Percentiles rank a stretch among this genome's conserved stretches.
These are phyloP conservation scores for Bubo scandiacus DNA, from an alignment of 2,113 vertebrate species.

Conservation along the genomic window DNA sequence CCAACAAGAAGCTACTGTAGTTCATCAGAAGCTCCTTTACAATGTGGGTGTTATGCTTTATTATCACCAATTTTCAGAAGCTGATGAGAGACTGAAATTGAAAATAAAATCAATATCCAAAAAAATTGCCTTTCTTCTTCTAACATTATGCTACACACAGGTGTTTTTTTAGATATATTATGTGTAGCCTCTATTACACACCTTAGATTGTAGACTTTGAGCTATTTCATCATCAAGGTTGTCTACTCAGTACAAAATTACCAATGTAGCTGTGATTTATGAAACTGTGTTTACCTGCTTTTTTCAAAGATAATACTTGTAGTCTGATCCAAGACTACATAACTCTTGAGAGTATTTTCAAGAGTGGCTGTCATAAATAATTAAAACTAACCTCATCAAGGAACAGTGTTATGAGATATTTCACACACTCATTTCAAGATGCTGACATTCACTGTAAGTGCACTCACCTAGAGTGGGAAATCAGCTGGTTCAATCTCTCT, in stretches of 20 bases:
- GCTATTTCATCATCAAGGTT: not conserved
- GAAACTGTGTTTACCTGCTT: not conserved
- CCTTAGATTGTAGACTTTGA: not conserved
- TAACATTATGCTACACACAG: not conserved
- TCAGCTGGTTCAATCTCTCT: not conserved
- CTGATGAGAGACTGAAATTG: conserved; percentile 1
- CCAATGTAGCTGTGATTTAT: not conserved
- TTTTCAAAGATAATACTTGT: not conserved
- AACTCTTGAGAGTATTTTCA: not conserved
- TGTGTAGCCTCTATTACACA: not conserved
- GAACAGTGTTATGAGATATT: not conserved
- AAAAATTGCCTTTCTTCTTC: not conserved
- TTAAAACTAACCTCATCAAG: conserved; percentile 35
- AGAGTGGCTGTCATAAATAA: conserved; percentile 37
- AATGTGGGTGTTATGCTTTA: not conserved
- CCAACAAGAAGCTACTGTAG: not conserved
- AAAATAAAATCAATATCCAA: conserved; percentile 30
- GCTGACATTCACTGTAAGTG: not conserved
- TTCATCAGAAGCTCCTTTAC: not conserved
- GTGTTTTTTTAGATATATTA: not conserved
- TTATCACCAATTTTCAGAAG: conserved; percentile 13
- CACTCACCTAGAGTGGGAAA: not conserved
- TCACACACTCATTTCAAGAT: not conserved
- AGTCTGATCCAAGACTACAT: not conserved
- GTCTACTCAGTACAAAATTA: not conserved